Conservation (phyloP, 2,888 invertebrate genomes). For the Xiphydria camelus region DNA sequence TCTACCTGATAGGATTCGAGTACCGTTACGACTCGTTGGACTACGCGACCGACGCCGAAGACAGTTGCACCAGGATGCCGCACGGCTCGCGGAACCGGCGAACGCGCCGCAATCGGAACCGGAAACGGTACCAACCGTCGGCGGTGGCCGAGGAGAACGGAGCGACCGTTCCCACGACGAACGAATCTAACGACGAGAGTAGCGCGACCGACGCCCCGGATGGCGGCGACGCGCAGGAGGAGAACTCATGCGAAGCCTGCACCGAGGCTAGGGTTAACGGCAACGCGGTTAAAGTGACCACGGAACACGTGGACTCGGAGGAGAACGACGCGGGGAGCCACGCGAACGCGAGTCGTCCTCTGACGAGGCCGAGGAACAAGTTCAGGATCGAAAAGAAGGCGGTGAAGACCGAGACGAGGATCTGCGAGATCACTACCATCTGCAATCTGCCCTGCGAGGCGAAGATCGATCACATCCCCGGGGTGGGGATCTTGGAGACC, state of each 20-base stretch:
- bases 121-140: constrained; percentile 22
- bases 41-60: constrained; percentile 33
- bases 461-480: constrained; percentile 42
- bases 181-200: constrained; percentile 10
- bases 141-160: constrained; percentile 11
- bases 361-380: constrained; percentile 16
- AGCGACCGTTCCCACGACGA: constrained; percentile 1
- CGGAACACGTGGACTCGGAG: neutral
- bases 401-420: constrained; percentile 28
- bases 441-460: constrained; percentile 42
- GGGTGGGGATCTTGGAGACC: constrained; percentile 48
- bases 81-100: constrained; percentile 42
- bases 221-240: constrained; percentile 10
- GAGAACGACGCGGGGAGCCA: neutral
- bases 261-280: neutral
- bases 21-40: constrained; percentile 18
- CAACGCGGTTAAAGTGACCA: neutral
- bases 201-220: constrained; percentile 26
- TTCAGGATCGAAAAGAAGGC: constrained; percentile 37
- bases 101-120: constrained; percentile 39
- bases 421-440: constrained; percentile 45
- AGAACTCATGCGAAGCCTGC: neutral
- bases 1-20: neutral
- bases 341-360: constrained; percentile 4
- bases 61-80: constrained; percentile 35